Conservation (phyloP, 37 sponge, comb jelly and placozoan species). For the Eunapius fragilis region DNA sequence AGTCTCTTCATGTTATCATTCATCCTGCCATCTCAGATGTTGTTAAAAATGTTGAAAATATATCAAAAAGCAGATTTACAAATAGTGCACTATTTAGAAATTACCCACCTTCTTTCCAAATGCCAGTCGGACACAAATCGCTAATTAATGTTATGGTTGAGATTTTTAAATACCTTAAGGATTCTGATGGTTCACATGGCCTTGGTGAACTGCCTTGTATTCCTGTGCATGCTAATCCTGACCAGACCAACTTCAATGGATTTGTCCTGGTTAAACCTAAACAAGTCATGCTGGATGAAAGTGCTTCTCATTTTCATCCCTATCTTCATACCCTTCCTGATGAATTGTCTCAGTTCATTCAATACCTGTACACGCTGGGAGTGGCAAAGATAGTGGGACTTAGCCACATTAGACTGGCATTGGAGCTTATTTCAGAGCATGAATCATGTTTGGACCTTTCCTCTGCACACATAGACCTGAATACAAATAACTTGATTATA, state of each 20-base stretch:
- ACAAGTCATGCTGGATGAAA: not conserved
- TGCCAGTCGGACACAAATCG: not conserved
- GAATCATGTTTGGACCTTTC: not conserved
- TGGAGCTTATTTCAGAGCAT: not conserved
- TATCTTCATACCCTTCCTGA: not conserved
- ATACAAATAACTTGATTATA: not conserved
- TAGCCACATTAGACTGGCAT: not conserved
- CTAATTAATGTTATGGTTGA: constrained; percentile 7
- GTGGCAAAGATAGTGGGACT: not conserved
- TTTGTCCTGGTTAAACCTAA: not conserved
- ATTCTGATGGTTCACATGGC: not conserved
- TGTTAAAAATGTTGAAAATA: constrained; percentile 26
- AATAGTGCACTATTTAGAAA: constrained; percentile 21
- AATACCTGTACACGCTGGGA: not conserved
- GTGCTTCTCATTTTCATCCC: not conserved
- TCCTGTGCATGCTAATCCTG: not conserved
- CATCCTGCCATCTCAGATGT: constrained; percentile 29
- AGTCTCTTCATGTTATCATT: not conserved
- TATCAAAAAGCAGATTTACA: constrained; percentile 20
- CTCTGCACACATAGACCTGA: not conserved
- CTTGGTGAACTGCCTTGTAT: not conserved
- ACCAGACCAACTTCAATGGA: not conserved
- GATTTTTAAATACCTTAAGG: constrained; percentile 3
- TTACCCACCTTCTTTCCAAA: not conserved
- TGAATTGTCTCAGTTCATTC: not conserved